phyloP scores from a whole-genome alignment of 2,113 vertebrate species.

The Octodon degus region DNA sequence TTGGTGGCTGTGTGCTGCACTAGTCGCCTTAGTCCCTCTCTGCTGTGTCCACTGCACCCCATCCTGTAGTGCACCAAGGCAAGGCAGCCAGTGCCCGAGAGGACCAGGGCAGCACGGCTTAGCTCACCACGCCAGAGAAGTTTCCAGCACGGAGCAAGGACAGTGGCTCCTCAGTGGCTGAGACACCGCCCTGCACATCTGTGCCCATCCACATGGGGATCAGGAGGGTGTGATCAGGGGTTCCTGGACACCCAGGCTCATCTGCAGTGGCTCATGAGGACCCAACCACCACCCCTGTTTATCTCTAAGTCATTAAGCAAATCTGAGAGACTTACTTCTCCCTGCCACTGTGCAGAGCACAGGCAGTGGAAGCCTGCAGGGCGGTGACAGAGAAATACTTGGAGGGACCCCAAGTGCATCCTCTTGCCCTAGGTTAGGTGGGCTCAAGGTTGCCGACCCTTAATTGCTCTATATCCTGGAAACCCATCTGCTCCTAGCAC shows the following conservation, averaged over 20 bases:
- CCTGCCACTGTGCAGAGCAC: not conserved
- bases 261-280: not conserved
- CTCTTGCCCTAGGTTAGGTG: not conserved
- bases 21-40: not conserved
- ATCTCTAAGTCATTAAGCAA: not conserved
- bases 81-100: not conserved
- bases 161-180: not conserved
- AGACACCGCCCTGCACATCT: not conserved
- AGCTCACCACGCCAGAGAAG: too few relatives aligned
- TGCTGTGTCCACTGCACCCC: not conserved
- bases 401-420: not conserved
- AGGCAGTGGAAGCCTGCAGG: not conserved
- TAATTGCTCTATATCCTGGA: not conserved
- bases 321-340: not conserved
- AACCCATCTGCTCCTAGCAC: not conserved
- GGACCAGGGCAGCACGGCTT: not conserved
- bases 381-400: not conserved
- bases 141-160: not conserved
- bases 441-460: too few relatives aligned
- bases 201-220: not conserved
- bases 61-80: not conserved
- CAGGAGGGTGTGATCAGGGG: not conserved
- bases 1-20: not conserved
- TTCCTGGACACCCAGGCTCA: not conserved
- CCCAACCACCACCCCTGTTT: not conserved